Percentiles rank a stretch among this genome's conserved stretches.
Conservation (phyloP, 2,797 vertebrate genomes). For the Centropyge bicolor region DNA sequence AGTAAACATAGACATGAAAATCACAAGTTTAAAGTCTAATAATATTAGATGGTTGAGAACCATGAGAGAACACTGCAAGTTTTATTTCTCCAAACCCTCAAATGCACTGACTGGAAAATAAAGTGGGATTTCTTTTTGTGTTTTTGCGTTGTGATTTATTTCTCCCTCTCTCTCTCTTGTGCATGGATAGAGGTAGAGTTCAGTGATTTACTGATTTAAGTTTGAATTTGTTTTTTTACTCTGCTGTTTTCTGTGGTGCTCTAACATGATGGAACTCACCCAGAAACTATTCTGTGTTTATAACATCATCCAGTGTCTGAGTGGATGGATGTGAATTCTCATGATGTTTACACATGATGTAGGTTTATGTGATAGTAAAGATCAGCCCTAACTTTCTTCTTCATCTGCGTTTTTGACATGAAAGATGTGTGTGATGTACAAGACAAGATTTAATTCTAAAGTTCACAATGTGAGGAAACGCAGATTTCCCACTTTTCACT, state of each 20-base stretch:
- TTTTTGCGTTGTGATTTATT: conserved; percentile 56
- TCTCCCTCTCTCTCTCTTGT: conserved; percentile 44
- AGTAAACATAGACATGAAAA: not conserved
- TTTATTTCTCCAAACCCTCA: conserved; percentile 17
- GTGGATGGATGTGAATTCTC: not conserved
- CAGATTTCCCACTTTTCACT: not conserved
- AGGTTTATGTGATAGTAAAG: not conserved
- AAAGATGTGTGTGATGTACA: not conserved
- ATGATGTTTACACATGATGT: not conserved
- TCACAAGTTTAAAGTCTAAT: not conserved
- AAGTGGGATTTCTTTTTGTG: conserved; percentile 57
- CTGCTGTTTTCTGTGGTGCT: conserved; percentile 12
- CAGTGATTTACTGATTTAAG: not conserved
- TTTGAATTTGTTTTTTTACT: conserved; percentile 15
- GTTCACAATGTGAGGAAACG: not conserved
- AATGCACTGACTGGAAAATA: conserved; percentile 49
- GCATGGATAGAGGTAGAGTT: conserved; percentile 60
- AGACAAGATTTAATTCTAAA: not conserved
- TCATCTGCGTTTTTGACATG: not conserved
- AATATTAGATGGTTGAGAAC: conserved; percentile 61
- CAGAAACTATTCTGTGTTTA: not conserved
- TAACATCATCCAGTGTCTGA: not conserved
- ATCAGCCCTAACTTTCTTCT: not conserved
- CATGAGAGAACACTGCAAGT: conserved; percentile 26
- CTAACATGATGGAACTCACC: conserved; percentile 11